Evolutionary conservation across 2,888 invertebrate species (phyloP).

Genomic region (Mellilla xanthometata): DNA sequence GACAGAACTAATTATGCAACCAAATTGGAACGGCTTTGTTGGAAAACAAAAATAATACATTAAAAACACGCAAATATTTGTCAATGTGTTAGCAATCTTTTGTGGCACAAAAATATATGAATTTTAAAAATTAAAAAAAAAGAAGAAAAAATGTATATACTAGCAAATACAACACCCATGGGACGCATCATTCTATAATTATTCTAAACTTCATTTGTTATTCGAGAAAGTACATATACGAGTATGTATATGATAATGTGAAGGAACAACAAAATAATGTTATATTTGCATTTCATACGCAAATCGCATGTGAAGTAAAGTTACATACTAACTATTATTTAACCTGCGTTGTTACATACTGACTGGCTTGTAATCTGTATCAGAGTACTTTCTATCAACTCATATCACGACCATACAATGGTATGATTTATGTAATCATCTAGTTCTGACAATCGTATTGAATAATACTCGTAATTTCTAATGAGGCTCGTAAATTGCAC

Average conservation of each 20-base stretch:
- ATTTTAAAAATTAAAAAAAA: too few species aligned
- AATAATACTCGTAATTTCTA: slow-evolving; percentile 49
- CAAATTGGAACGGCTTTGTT: neutral
- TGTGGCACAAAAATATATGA: too few species aligned
- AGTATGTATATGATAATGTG: too few species aligned
- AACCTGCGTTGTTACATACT: neutral
- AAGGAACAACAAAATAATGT: slow-evolving; percentile 5
- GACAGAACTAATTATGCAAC: slow-evolving; percentile 9
- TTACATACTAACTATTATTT: neutral
- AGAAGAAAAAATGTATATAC: too few species aligned
- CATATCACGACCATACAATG: slow-evolving; percentile 38
- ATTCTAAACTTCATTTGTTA: too few species aligned
- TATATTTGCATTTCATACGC: slow-evolving; percentile 2
- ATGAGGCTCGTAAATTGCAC: slow-evolving; percentile 33
- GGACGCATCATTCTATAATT: too few species aligned
- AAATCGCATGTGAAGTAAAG: slow-evolving; percentile 23
- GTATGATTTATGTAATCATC: slow-evolving; percentile 50
- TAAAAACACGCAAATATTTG: too few species aligned
- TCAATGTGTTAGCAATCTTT: too few species aligned
- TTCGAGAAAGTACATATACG: too few species aligned
- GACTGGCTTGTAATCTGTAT: neutral
- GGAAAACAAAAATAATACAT: too few species aligned
- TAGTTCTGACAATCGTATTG: slow-evolving; percentile 31
- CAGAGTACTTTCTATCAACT: slow-evolving; percentile 48
- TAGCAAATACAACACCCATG: too few species aligned